phyloP scores from a whole-genome alignment of 2,113 vertebrate species.

The Pseudonaja textilis region DNA sequence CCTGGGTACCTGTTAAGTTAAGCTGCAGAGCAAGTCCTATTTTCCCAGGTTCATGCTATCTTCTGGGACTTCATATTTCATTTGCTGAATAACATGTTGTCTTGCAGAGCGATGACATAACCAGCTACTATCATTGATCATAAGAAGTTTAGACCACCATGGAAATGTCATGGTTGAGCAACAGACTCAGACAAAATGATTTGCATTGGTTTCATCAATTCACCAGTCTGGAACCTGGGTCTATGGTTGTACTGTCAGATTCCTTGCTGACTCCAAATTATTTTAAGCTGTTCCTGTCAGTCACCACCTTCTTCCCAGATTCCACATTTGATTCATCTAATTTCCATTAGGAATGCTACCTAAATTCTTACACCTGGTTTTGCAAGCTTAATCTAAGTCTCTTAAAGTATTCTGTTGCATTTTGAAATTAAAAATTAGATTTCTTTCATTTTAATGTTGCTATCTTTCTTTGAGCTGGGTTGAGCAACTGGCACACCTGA shows the following conservation, averaged over 20 bases:
- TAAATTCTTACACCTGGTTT: background rate
- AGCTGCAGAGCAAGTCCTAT: background rate
- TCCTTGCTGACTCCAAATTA: background rate
- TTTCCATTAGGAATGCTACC: background rate
- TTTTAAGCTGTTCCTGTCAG: background rate
- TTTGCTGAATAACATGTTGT: background rate
- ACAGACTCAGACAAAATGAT: background rate
- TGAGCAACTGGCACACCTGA: background rate
- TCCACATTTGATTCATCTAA: background rate
- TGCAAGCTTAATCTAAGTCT: background rate
- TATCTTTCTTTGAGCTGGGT: background rate
- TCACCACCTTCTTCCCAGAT: background rate
- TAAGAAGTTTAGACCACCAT: background rate
- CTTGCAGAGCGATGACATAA: background rate
- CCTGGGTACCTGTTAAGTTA: background rate
- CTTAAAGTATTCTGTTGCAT: background rate
- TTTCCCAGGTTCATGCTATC: background rate
- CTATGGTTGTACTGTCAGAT: background rate
- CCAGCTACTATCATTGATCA: background rate
- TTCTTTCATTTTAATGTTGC: background rate
- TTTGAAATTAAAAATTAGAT: constrained; percentile 2
- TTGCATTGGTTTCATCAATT: background rate
- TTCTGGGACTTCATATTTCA: background rate
- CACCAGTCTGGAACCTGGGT: background rate
- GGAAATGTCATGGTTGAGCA: background rate